phyloP scores from a whole-genome alignment of 2,797 vertebrate genomes.

The Eupleurogrammus muticus region DNA sequence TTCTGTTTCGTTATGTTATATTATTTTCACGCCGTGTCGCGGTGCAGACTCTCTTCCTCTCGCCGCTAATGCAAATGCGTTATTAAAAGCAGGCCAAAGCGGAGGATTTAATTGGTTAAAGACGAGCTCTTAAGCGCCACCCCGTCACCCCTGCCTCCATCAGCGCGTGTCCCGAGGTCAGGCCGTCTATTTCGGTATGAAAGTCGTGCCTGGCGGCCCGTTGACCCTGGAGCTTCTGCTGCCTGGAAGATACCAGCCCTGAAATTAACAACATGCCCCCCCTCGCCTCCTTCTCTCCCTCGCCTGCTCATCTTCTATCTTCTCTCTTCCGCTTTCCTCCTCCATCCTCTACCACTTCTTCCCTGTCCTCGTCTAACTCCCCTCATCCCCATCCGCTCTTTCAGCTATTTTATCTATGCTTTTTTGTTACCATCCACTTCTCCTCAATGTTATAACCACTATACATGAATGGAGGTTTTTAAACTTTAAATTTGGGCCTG shows the following conservation, averaged over 20 bases:
- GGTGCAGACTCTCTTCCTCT: not conserved
- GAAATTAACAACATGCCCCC: slow-evolving; percentile 60
- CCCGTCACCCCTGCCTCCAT: not conserved
- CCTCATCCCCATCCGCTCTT: not conserved
- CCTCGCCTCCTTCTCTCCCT: not conserved
- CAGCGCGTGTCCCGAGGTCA: slow-evolving; percentile 39
- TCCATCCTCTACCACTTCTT: not conserved
- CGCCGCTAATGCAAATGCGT: slow-evolving; percentile 18
- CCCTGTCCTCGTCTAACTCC: not conserved
- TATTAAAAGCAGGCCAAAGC: not conserved
- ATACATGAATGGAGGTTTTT: not conserved
- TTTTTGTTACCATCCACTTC: not conserved
- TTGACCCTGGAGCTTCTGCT: slow-evolving; percentile 66
- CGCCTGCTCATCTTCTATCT: not conserved
- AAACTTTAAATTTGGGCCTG: not conserved
- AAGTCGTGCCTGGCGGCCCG: slow-evolving; percentile 43
- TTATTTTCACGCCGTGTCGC: not conserved
- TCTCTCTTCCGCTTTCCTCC: not conserved
- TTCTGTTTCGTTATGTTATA: not conserved
- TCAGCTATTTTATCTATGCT: not conserved
- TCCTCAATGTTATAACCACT: not conserved
- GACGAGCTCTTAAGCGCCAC: slow-evolving; percentile 21
- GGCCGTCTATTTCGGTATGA: slow-evolving; percentile 49
- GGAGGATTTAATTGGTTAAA: slow-evolving; percentile 9
- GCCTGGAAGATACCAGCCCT: slow-evolving; percentile 66